A percentile compares a stretch with the other conserved stretches of the same genome.
These are phyloP conservation scores for Parotia lawesii DNA, from an alignment of 2,113 vertebrate genomes.

Conservation along the genomic window DNA sequence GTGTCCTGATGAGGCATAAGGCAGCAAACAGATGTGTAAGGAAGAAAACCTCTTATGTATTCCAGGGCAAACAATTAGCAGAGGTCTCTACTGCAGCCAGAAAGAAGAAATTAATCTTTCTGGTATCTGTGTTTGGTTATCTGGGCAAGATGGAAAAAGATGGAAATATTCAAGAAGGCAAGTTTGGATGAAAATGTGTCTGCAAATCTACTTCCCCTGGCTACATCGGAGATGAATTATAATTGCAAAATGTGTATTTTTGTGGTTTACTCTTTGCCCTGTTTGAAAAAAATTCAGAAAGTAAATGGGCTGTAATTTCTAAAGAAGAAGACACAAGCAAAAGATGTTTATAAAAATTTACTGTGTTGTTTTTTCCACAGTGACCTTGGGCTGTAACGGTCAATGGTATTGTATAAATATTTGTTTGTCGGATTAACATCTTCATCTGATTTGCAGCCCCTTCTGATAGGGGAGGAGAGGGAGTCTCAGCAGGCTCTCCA, in stretches of 20 bases:
- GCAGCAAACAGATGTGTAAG: not conserved
- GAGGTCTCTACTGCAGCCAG: not conserved
- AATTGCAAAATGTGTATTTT: constrained; percentile 4
- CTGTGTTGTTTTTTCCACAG: not conserved
- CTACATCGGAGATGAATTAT: not conserved
- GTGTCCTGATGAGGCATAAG: not conserved
- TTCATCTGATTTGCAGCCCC: not conserved
- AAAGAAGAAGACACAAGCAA: not conserved
- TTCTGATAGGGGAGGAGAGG: not conserved
- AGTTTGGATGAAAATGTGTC: not conserved
- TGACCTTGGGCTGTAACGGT: not conserved
- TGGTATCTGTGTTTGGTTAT: constrained; percentile 1
- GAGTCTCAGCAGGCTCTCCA: not conserved
- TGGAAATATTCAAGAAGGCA: not conserved
- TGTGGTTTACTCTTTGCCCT: not conserved
- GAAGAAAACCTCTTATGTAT: not conserved
- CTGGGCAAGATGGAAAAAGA: not conserved
- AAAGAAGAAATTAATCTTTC: constrained; percentile 10
- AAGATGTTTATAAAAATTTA: not conserved
- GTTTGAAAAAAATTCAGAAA: constrained; percentile 25
- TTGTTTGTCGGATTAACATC: not conserved
- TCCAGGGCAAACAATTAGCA: constrained; percentile 11
- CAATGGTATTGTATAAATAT: constrained; percentile 19
- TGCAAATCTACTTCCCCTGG: not conserved
- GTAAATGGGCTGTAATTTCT: not conserved